Evolutionary conservation across 2,797 vertebrate species (phyloP), one percentile per base, ranked within the genome.

Genomic region (Siniperca scherzeri): DNA sequence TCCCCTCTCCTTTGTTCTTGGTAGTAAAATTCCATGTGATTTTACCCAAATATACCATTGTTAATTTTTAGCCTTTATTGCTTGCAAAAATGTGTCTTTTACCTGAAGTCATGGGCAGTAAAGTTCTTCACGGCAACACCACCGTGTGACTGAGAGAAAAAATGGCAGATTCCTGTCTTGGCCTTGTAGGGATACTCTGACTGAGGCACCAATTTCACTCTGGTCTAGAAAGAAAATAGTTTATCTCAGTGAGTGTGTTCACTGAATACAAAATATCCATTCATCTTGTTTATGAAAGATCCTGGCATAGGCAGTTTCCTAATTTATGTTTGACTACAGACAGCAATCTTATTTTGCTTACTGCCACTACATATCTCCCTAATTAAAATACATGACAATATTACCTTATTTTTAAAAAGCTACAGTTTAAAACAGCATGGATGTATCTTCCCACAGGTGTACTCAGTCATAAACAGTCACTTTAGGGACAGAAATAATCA

Each of bases 141-240:
- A 53, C 82, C 90, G 25, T 95, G 92, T 44, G 95, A 94, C 42
- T 0, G 70, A 64, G 93, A 79, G 91, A 98, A 98, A 75, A 96
- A 96, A 89, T 93, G 97, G 88, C 98, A 98, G 10, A 96, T 74
- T 74, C 96, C 97, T 1, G 91, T 95, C 68, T 94, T 84, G 84
- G 96, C 97, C 93, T 97, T 97, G 89, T 97, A 99, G 14, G 95
- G 76, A 72, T 99, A 99, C 46, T 97, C 94, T 0, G 95, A 95
- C 84, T 96, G 91, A 80, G 87, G 93, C 91, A 98, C 96, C 7
- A 99, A 81, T 89, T 97, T 97, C 74, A 97, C 90, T 86, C 93
- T 92, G 17, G 96, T 97, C 97, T 99, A 30, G 42, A 69, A 57
- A 57, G 16, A 77, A 79, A 80, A 78, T 22, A 61, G 33, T 79